Evolutionary conservation across 2,113 vertebrate species (phyloP), one percentile per base, ranked within the genome.

Genomic region (Platysteira castanea): DNA sequence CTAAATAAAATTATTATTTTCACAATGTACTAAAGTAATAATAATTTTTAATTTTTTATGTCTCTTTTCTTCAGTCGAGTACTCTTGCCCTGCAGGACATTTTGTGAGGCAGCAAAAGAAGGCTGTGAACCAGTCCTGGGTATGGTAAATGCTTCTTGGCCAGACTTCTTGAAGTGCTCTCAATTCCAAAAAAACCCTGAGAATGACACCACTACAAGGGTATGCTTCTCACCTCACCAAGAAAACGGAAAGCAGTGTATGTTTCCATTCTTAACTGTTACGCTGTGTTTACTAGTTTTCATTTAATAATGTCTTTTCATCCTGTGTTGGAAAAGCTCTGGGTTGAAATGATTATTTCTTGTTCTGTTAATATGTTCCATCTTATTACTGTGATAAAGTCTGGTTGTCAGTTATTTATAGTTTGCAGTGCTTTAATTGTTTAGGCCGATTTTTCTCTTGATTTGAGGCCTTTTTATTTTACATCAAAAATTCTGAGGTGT

Each of bases 91-190:
- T 99, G 99, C 39, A 95, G 97, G 41, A 98, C 98, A 0, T 99
- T 99, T 97, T 99, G 99, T 52, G 99, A 99, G 91, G 98, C 98
- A 35, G 99, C 99, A 41, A 98, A 98, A 83, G 98, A 99, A 93
- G 99, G 99, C 41, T 99, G 99, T 75, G 99, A 99, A 56, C 98
- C 99, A 11, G 98, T 99, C 39, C 98, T 99, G 56, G 98, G 98
- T 93, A 98, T 99, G 98, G 99, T 99, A 83, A 99, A 99, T 49
- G 98, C 98, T 84, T 99, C 99, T 54, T 99, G 99, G 99, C 99
- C 99, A 0, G 98, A 99, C 47, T 99, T 99, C 97, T 98, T 99
- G 77, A 98, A 98, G 75, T 99, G 99, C 94, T 99, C 99, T 21
- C 99, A 99, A 95, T 99, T 99, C 96, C 97, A 91, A 95, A 98